phyloP scores from a whole-genome alignment of 2,797 vertebrate genomes.

The Siniperca scherzeri region DNA sequence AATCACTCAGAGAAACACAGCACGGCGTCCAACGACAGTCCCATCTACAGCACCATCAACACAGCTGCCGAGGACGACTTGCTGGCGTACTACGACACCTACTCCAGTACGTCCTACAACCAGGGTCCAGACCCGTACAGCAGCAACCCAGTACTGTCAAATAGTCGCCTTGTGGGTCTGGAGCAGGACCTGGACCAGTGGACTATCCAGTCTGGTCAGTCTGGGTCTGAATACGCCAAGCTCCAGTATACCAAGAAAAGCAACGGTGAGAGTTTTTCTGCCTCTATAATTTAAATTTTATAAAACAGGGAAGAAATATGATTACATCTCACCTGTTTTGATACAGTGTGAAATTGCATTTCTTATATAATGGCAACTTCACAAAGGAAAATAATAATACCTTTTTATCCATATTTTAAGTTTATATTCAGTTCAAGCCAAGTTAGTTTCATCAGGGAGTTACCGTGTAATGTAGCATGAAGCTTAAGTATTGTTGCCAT shows the following conservation, averaged over 20 bases:
- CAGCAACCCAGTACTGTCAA: constrained; percentile 84
- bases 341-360: constrained; percentile 7
- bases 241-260: constrained; percentile 88
- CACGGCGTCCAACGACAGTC: constrained; percentile 86
- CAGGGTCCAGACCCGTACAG: constrained; percentile 87
- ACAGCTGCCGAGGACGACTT: constrained; percentile 87
- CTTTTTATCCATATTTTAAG: background rate
- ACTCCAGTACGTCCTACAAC: constrained; percentile 83
- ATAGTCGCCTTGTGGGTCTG: constrained; percentile 77
- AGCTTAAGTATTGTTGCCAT: constrained; percentile 6
- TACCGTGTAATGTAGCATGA: background rate
- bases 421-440: background rate
- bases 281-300: constrained; percentile 5
- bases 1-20: constrained; percentile 90
- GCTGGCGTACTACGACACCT: constrained; percentile 83
- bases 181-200: constrained; percentile 85
- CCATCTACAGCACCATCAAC: constrained; percentile 96
- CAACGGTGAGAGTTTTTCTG: constrained; percentile 79
- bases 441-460: background rate
- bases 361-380: background rate
- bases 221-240: constrained; percentile 90
- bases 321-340: background rate
- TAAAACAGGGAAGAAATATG: background rate
- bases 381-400: background rate
- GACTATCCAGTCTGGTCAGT: constrained; percentile 88